A percentile compares a stretch with the other conserved stretches of the same genome.
Evolutionary conservation across 1,140 invertebrate species (phyloP).

Genomic region (Sarcophaga peregrina): DNA sequence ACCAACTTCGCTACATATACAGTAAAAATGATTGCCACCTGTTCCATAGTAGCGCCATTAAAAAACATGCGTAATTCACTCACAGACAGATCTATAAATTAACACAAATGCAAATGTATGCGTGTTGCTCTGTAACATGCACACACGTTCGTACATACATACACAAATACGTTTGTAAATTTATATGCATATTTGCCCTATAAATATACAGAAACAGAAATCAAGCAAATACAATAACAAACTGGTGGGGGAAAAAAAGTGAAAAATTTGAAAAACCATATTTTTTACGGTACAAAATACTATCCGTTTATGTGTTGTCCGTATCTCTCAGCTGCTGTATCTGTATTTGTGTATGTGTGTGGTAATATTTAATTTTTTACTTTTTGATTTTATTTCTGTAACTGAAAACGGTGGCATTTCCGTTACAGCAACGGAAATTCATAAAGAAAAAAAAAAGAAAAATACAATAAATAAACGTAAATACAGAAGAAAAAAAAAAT

Average conservation of each 20-base stretch:
- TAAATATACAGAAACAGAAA: not conserved
- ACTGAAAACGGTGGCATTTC: not conserved
- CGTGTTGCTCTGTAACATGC: not conserved
- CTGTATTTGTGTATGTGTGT: too few relatives aligned
- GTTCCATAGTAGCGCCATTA: not conserved
- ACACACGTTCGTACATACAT: not conserved
- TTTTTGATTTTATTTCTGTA: constrained; percentile 9
- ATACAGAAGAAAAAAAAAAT: not conserved
- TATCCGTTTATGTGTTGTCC: too few relatives aligned
- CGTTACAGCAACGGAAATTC: constrained; percentile 13
- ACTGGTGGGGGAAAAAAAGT: too few relatives aligned
- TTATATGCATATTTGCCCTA: too few relatives aligned
- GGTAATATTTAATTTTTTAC: not conserved
- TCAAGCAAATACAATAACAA: not conserved
- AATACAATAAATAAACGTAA: not conserved
- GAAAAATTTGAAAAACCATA: too few relatives aligned
- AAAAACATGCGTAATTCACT: constrained; percentile 21
- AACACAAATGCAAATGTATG: not conserved
- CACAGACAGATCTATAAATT: constrained; percentile 15
- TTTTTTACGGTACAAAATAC: too few relatives aligned
- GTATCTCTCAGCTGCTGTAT: too few relatives aligned
- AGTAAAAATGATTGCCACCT: too few relatives aligned
- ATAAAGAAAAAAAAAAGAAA: not conserved
- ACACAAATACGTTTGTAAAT: not conserved
- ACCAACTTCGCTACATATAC: too few relatives aligned